These are phyloP conservation scores for Colinus virginianus DNA, from an alignment of 2,113 vertebrate species.

Conservation along the genomic window DNA sequence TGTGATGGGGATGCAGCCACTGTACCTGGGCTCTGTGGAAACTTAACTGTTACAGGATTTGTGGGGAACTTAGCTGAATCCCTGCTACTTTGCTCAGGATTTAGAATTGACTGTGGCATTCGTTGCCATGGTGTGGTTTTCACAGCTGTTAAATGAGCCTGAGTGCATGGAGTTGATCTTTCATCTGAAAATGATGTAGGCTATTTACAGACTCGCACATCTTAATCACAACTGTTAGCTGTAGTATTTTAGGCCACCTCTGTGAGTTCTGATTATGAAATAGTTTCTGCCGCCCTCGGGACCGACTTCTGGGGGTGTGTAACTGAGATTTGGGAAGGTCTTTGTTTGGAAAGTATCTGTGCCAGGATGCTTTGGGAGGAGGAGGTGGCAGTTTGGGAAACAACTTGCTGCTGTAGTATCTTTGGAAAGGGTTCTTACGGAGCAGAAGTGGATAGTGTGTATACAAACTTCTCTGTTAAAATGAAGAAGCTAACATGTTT, in stretches of 20 bases:
- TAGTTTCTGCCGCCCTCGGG: background rate
- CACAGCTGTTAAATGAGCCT: background rate
- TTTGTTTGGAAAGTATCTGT: background rate
- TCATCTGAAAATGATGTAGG: background rate
- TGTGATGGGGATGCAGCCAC: background rate
- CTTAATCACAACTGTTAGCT: background rate
- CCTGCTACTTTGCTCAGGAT: background rate
- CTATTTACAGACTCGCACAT: background rate
- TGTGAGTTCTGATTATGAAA: background rate
- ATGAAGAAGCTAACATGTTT: background rate
- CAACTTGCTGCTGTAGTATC: background rate
- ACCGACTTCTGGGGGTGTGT: background rate
- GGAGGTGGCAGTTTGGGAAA: background rate
- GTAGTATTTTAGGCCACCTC: background rate
- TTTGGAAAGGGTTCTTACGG: background rate
- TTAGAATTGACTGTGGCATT: background rate
- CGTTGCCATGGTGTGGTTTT: background rate
- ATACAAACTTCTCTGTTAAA: background rate
- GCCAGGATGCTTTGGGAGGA: background rate
- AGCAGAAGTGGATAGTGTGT: rapidly evolving
- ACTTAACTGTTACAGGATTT: background rate
- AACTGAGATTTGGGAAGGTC: background rate
- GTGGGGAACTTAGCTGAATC: rapidly evolving
- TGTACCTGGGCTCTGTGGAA: background rate
- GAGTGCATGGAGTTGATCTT: background rate